phyloP scores from a whole-genome alignment of 53 echinoderm and acorn worm genomes.

The Holothuria leucospilota region DNA sequence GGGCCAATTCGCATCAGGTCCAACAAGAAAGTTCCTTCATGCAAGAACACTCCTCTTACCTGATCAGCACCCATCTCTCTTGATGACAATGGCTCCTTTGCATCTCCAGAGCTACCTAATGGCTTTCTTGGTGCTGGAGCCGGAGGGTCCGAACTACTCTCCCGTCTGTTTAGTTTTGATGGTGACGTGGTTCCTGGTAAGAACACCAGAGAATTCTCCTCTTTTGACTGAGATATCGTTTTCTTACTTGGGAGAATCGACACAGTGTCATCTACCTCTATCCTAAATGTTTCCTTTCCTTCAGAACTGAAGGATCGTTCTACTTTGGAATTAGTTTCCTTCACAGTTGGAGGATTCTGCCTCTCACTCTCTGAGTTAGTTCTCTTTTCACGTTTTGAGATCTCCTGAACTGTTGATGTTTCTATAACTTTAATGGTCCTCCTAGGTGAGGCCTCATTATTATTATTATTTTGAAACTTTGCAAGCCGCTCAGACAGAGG shows the following conservation, averaged over 20 bases:
- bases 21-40: no score
- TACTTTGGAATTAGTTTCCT: conserved; percentile 34
- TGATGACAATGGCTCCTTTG: conserved; percentile 63
- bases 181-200: neutral
- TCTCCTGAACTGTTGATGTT: neutral
- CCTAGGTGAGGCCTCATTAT: neutral
- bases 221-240: neutral
- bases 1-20: no score
- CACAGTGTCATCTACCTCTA: conserved; percentile 45
- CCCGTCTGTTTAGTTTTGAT: neutral
- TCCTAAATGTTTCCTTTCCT: conserved; percentile 73
- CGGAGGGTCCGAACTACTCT: neutral
- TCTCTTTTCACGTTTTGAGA: conserved; percentile 18
- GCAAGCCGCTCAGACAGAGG: conserved; percentile 13
- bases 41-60: conserved; percentile 47
- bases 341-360: no score
- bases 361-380: neutral
- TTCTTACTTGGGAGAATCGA: neutral
- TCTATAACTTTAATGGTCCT: neutral
- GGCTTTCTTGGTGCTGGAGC: neutral
- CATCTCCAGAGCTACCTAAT: neutral
- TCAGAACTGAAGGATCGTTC: conserved; percentile 63
- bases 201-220: neutral
- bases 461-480: conserved; percentile 42
- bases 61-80: conserved; percentile 93